Percentiles rank a stretch among this genome's conserved stretches.
Conservation (phyloP, 2,888 invertebrate species). For the Rapana venosa region DNA sequence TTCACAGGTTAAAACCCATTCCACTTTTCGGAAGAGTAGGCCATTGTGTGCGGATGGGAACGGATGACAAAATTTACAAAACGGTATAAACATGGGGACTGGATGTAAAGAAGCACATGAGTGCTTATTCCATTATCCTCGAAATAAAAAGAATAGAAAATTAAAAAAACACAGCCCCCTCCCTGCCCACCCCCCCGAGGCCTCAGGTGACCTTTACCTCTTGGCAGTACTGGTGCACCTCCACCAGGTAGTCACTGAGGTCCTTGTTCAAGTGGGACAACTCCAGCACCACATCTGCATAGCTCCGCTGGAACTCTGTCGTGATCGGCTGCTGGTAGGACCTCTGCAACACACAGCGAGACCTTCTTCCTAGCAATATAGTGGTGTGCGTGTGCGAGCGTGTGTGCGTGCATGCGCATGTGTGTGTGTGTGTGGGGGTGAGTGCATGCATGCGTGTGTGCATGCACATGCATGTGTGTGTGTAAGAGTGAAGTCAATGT, state of each 20-base stretch:
- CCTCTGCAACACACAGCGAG: slow-evolving; percentile 77
- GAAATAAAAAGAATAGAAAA: too few species aligned
- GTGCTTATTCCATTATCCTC: too few species aligned
- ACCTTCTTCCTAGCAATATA: background rate
- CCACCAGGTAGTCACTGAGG: slow-evolving; percentile 89
- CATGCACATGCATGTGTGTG: background rate
- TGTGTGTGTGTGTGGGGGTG: background rate
- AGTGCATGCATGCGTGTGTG: background rate
- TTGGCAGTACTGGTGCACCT: slow-evolving; percentile 89
- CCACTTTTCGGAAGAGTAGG: too few species aligned
- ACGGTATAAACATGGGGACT: too few species aligned
- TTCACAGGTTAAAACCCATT: too few species aligned
- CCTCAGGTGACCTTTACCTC: slow-evolving; percentile 80
- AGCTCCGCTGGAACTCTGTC: slow-evolving; percentile 93
- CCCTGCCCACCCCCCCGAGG: background rate
- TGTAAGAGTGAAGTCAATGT: background rate
- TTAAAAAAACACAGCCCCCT: background rate
- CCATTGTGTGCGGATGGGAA: too few species aligned
- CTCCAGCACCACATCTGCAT: slow-evolving; percentile 91
- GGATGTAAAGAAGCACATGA: too few species aligned
- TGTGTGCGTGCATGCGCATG: background rate
- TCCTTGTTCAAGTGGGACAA: slow-evolving; percentile 94
- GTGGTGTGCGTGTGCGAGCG: background rate
- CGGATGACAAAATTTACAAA: too few species aligned
- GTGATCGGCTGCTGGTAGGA: slow-evolving; percentile 88